These are phyloP conservation scores for Saxidomus purpurata DNA, from an alignment of 1,140 invertebrate genomes.

Conservation along the genomic window DNA sequence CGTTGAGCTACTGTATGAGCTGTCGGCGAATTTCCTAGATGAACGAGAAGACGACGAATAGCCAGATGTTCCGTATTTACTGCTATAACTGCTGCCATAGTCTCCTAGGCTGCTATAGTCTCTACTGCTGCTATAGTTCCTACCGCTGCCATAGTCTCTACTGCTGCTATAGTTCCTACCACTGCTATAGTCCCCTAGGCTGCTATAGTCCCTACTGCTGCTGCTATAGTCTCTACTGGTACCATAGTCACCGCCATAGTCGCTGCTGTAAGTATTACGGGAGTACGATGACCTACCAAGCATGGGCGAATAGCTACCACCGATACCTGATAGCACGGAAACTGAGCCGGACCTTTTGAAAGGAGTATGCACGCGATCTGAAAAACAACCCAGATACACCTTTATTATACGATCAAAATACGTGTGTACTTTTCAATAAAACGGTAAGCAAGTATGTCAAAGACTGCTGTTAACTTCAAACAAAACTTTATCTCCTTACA, in stretches of 20 bases:
- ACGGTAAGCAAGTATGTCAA: too few relatives aligned
- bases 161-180: background rate
- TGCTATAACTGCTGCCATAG: background rate
- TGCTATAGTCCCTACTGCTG: background rate
- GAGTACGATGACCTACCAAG: background rate
- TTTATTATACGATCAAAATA: too few relatives aligned
- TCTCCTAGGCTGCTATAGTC: background rate
- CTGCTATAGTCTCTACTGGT: background rate
- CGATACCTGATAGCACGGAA: background rate
- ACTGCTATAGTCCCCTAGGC: background rate
- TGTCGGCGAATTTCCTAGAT: slow-evolving; percentile 46
- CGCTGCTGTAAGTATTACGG: slow-evolving; percentile 3
- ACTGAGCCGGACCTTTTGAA: slow-evolving; percentile 69
- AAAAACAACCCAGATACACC: too few relatives aligned
- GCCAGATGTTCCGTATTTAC: slow-evolving; percentile 23
- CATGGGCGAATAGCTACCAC: background rate
- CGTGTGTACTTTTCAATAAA: too few relatives aligned
- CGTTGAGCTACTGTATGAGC: slow-evolving; percentile 15
- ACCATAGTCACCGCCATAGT: slow-evolving; percentile 43
- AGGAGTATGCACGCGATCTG: slow-evolving; percentile 72
- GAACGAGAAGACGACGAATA: background rate
- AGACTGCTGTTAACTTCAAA: too few relatives aligned
- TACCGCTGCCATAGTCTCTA: background rate
- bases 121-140: background rate
- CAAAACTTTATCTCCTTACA: too few relatives aligned